phyloP scores from a whole-genome alignment of 2,888 invertebrate species.

The Phania funesta region DNA sequence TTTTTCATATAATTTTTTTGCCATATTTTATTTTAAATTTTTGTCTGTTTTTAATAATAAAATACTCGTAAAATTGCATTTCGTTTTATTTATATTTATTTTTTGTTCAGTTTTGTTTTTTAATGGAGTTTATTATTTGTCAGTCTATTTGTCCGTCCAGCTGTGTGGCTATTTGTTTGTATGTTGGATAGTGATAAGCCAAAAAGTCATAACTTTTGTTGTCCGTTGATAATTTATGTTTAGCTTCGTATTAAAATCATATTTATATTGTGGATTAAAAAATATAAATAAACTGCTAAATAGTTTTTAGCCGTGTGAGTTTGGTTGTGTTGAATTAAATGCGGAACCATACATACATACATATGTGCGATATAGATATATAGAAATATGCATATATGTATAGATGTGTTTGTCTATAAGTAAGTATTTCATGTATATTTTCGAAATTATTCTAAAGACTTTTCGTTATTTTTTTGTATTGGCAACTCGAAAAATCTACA shows the following conservation, averaged over 20 bases:
- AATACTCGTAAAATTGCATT: slow-evolving; percentile 65
- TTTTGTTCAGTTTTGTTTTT: slow-evolving; percentile 49
- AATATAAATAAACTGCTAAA: slow-evolving; percentile 46
- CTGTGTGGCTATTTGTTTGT: slow-evolving; percentile 5
- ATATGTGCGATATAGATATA: no score
- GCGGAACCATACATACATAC: not conserved
- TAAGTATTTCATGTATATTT: not conserved
- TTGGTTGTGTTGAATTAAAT: not conserved
- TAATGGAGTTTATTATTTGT: slow-evolving; percentile 67
- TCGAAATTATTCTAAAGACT: not conserved
- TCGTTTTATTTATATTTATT: slow-evolving; percentile 36
- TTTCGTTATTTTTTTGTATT: not conserved
- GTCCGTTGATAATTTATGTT: slow-evolving; percentile 63
- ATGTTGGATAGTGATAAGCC: slow-evolving; percentile 62
- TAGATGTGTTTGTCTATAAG: not conserved
- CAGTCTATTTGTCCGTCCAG: slow-evolving; percentile 19
- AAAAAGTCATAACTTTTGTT: slow-evolving; percentile 66
- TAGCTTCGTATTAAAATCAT: slow-evolving; percentile 65
- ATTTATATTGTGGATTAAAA: slow-evolving; percentile 65
- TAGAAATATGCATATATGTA: not conserved
- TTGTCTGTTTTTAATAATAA: slow-evolving; percentile 60
- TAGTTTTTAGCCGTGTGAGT: slow-evolving; percentile 3
- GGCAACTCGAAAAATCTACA: not conserved
- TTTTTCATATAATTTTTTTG: slow-evolving; percentile 40
- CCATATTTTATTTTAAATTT: slow-evolving; percentile 43